Base-by-base conservation (phyloP, 2,113 vertebrate species). In the Loxodonta africana region DNA sequence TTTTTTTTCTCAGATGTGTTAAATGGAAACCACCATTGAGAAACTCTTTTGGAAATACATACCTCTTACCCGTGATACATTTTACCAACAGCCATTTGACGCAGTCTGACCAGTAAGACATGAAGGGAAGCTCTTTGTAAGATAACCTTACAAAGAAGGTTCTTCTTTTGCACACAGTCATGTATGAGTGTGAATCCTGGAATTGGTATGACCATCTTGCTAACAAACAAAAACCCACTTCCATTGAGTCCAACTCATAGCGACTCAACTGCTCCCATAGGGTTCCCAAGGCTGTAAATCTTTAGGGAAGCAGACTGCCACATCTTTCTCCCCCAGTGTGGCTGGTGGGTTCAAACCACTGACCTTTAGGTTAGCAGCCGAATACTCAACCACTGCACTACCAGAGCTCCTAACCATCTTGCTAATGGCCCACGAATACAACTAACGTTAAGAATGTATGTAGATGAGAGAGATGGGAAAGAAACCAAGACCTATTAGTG, bases 41-140 rank as follows among this genome's bases (percentile, higher is more conserved):
- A 86, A 60, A 74, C 67, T 25, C 5, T 74, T 4, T 90, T 90
- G 92, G 63, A 93, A 67, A 53, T 57, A 90, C 37, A 44, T 91
- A 23, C 26, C 94, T 89, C 18, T 46, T 71, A 10, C 30, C 69
- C 69, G 26, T 87, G 37, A 48, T 81, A 44, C 73, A 28, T 85
- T 92, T 85, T 86, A 37, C 57, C 63, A 65, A 21, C 65, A 65
- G 33, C 88, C 48, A 18, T 95, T 76, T 94, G 63, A 93, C 37
- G 28, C 41, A 41, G 6, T 83, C 71, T 84, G 46, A 3, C n/a
- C 62, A 90, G 1, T 87, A 83, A 84, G 44, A 84, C 8, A 10
- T 37, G 28, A 84, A 74, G 60, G n/a, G 44, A 81, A 95, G 48
- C 41, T 78, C 69, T 92, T 85, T 94, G 28, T 81, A 89, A 67